A percentile compares a stretch with the other conserved stretches of the same genome.
Conservation (phyloP, 37 sponge, comb jelly and placozoan genomes). For the Chondrosia reniformis region DNA sequence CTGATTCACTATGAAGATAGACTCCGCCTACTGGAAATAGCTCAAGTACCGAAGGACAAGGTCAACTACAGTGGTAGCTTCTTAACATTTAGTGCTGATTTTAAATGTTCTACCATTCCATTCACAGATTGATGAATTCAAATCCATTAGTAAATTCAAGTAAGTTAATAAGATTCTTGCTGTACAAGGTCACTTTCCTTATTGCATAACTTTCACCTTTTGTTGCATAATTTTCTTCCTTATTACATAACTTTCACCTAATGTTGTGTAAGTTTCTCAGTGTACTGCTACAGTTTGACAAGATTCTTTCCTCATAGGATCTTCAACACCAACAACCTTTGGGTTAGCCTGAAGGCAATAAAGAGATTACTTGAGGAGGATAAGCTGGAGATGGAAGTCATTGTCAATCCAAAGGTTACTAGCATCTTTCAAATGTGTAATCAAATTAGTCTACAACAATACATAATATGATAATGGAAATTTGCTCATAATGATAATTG, state of each 20-base stretch:
- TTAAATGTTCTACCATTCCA: background rate
- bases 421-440: too few species aligned
- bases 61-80: conserved; percentile 2
- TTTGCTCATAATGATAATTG: background rate
- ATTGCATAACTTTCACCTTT: background rate
- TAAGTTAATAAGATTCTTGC: conserved; percentile 2
- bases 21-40: conserved; percentile 84
- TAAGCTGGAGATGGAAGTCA: conserved; percentile 71
- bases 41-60: conserved; percentile 81
- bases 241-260: too few species aligned
- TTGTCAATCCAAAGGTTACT: conserved; percentile 87
- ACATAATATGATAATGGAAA: too few species aligned
- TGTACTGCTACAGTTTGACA: background rate
- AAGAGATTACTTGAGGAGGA: conserved; percentile 46
- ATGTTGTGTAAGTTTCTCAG: too few species aligned
- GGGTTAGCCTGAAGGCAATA: conserved; percentile 77
- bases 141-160: conserved; percentile 90
- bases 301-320: conserved; percentile 35
- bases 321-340: conserved; percentile 98
- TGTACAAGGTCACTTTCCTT: background rate
- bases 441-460: too few species aligned
- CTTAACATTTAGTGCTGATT: too few species aligned
- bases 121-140: conserved; percentile 87
- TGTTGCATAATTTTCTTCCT: too few species aligned
- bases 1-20: conserved; percentile 80